Percentiles rank a stretch among this genome's conserved stretches.
These are phyloP conservation scores for Heptranchias perlo DNA, from an alignment of 2,113 vertebrate genomes.

Conservation along the genomic window DNA sequence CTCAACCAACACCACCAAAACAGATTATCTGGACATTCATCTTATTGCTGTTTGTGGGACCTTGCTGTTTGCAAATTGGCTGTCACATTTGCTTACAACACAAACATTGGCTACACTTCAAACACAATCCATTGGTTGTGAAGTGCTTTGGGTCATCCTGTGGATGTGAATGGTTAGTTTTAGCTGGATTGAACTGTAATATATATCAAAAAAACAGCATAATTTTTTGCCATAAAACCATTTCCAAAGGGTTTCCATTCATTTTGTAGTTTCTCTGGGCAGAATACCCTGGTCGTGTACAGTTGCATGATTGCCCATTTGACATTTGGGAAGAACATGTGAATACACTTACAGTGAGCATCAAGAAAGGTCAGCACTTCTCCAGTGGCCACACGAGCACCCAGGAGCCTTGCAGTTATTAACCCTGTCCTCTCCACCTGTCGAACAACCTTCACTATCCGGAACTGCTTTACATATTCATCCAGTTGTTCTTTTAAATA, in stretches of 20 bases:
- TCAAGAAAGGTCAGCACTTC: slow-evolving; percentile 90
- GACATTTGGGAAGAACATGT: neutral
- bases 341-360: slow-evolving; percentile 79
- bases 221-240: neutral
- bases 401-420: slow-evolving; percentile 83
- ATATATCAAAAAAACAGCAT: neutral
- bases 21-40: neutral
- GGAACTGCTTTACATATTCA: slow-evolving; percentile 66
- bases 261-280: neutral
- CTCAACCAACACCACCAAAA: too few relatives aligned
- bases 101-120: neutral
- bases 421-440: slow-evolving; percentile 85
- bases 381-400: slow-evolving; percentile 75
- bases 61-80: neutral
- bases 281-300: neutral
- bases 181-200: too few relatives aligned
- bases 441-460: slow-evolving; percentile 78
- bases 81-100: neutral
- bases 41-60: neutral
- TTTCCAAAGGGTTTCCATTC: neutral
- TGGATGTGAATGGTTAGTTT: neutral
- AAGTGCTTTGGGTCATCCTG: neutral
- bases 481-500: slow-evolving; percentile 75
- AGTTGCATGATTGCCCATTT: neutral
- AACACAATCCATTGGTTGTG: neutral